A percentile compares a stretch with the other conserved stretches of the same genome.
phyloP scores from a whole-genome alignment of 2,797 vertebrate species.

The Pangasius sanitwongsei region DNA sequence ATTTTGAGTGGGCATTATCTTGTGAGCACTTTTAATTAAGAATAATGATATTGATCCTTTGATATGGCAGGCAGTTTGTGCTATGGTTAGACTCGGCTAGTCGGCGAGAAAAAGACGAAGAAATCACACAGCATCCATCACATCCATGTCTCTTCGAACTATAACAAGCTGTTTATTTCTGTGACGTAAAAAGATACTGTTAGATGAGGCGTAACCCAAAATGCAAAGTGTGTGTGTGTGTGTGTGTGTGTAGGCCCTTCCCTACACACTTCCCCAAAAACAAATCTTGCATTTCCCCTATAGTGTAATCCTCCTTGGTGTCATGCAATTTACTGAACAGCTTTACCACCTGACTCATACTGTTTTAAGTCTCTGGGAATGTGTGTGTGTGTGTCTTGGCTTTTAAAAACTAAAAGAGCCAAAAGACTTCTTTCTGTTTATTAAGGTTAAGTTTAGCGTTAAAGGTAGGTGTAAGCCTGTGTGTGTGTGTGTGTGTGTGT shows the following conservation, averaged over 20 bases:
- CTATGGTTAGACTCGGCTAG: not conserved
- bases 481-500: conserved; percentile 27
- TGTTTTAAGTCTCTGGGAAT: conserved; percentile 26
- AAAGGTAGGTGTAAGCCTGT: conserved; percentile 1
- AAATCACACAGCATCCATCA: not conserved
- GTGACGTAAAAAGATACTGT: not conserved
- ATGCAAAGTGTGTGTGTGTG: not conserved
- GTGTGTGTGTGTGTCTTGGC: not conserved
- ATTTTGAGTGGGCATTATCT: conserved; percentile 26
- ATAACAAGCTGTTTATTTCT: not conserved
- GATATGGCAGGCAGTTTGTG: not conserved
- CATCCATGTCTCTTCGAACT: not conserved
- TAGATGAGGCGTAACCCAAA: not conserved
- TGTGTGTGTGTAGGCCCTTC: not conserved
- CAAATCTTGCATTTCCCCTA: conserved; percentile 1
- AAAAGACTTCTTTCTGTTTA: not conserved
- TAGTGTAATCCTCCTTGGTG: conserved; percentile 32
- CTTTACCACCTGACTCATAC: conserved; percentile 41
- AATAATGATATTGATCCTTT: conserved; percentile 18
- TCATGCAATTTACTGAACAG: conserved; percentile 48
- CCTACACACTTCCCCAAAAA: too few relatives aligned
- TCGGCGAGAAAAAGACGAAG: not conserved
- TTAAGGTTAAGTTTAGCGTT: not conserved
- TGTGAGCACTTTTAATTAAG: not conserved
- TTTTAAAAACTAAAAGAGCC: not conserved